A percentile compares a stretch with the other conserved stretches of the same genome.
Evolutionary conservation across 2,113 vertebrate species (phyloP).

Genomic region (Gorilla gorilla): DNA sequence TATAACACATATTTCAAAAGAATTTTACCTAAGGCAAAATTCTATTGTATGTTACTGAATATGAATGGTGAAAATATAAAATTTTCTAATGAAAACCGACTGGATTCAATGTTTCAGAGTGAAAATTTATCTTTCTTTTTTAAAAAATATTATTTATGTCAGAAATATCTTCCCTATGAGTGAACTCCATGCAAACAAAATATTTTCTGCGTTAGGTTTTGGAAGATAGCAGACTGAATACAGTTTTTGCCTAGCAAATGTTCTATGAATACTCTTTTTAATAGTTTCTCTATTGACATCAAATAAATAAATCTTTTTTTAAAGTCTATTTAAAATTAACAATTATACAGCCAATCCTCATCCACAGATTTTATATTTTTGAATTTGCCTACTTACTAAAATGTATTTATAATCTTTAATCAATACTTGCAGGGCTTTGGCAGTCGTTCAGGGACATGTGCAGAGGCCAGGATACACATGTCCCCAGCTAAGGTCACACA

Average conservation of each 20-base stretch:
- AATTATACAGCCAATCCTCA: neutral
- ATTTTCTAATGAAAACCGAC: neutral
- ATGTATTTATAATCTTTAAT: neutral
- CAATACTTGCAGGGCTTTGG: neutral
- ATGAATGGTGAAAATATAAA: neutral
- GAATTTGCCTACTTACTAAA: neutral
- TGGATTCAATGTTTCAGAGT: neutral
- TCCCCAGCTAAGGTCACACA: neutral
- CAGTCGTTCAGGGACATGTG: neutral
- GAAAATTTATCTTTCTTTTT: neutral
- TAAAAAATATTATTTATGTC: neutral
- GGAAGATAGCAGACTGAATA: neutral
- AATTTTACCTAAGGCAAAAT: neutral
- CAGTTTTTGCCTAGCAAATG: neutral
- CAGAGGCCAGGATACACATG: neutral
- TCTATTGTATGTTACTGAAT: neutral
- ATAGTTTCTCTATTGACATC: neutral
- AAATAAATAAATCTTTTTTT: neutral
- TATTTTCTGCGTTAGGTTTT: neutral
- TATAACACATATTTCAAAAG: conserved; percentile 36
- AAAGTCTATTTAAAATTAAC: neutral
- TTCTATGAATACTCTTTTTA: neutral
- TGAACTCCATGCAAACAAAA: neutral
- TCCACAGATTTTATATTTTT: neutral
- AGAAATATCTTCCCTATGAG: neutral